Evolutionary conservation across 2,888 invertebrate species (phyloP).

Genomic region (Poecilobothrus nobilitatus): DNA sequence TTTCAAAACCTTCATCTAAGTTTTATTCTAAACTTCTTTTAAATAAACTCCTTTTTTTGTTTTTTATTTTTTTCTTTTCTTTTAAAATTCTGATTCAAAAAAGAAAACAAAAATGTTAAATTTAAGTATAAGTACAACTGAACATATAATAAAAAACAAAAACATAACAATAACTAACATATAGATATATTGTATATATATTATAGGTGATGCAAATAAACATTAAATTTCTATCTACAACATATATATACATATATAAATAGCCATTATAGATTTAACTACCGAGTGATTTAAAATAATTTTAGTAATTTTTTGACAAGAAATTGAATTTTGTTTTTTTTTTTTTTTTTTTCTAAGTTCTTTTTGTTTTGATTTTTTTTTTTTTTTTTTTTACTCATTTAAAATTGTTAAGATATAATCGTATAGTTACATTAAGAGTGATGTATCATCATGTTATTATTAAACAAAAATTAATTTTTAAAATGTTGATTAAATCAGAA

Average conservation of each 20-base stretch:
- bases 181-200: too few species aligned
- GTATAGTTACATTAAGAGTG: not conserved
- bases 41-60: too few species aligned
- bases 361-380: not conserved
- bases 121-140: too few species aligned
- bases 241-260: not conserved
- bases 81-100: too few species aligned
- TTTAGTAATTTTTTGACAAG: constrained; percentile 6
- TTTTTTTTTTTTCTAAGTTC: not conserved
- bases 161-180: too few species aligned
- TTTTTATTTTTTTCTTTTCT: too few species aligned
- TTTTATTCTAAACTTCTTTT: too few species aligned
- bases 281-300: constrained; percentile 6
- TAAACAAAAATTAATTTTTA: not conserved
- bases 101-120: too few species aligned
- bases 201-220: not conserved
- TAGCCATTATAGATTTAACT: not conserved
- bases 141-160: too few species aligned
- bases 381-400: not conserved
- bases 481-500: not conserved
- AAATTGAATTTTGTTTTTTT: not conserved
- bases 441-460: not conserved
- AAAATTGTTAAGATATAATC: not conserved
- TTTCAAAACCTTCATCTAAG: too few species aligned
- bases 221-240: not conserved